A percentile compares a stretch with the other conserved stretches of the same genome.
These are phyloP conservation scores for Meliscaeva auricollis DNA, from an alignment of 2,888 invertebrate species.

Conservation along the genomic window DNA sequence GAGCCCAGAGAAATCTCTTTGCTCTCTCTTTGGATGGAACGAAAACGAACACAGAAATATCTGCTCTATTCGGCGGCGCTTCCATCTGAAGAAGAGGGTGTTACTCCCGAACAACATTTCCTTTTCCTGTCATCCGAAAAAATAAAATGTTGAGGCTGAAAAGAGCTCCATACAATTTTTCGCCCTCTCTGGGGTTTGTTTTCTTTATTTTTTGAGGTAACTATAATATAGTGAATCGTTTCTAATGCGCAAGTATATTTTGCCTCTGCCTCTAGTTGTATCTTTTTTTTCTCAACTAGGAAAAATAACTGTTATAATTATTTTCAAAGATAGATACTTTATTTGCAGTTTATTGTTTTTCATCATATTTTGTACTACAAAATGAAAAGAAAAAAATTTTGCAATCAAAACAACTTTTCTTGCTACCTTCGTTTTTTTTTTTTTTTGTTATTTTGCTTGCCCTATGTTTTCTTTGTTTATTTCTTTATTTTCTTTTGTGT, in stretches of 20 bases:
- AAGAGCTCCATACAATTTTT: not conserved
- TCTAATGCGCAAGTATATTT: conserved; percentile 68
- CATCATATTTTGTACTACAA: not conserved
- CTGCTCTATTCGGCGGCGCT: conserved; percentile 13
- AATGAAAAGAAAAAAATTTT: conserved; percentile 47
- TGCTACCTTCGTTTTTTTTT: too few species aligned
- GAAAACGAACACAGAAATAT: conserved; percentile 23
- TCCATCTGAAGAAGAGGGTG: not conserved
- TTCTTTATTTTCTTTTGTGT: conserved; percentile 21
- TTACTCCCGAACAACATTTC: conserved; percentile 15
- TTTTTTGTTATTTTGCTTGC: too few species aligned
- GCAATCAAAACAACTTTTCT: conserved; percentile 74
- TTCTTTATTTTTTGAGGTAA: not conserved
- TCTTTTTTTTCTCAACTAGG: conserved; percentile 22
- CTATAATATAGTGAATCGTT: conserved; percentile 14
- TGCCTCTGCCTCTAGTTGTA: conserved; percentile 30
- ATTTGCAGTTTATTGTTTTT: conserved; percentile 9
- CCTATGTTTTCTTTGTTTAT: conserved; percentile 44
- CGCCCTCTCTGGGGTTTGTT: conserved; percentile 4
- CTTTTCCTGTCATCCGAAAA: conserved; percentile 2
- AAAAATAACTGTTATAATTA: conserved; percentile 64
- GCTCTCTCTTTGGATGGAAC: conserved; percentile 28
- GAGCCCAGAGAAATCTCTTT: conserved; percentile 21
- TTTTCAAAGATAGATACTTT: conserved; percentile 34
- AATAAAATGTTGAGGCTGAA: conserved; percentile 4